Base-by-base conservation (phyloP, 2,888 invertebrate species). In the Leucoma salicis region DNA sequence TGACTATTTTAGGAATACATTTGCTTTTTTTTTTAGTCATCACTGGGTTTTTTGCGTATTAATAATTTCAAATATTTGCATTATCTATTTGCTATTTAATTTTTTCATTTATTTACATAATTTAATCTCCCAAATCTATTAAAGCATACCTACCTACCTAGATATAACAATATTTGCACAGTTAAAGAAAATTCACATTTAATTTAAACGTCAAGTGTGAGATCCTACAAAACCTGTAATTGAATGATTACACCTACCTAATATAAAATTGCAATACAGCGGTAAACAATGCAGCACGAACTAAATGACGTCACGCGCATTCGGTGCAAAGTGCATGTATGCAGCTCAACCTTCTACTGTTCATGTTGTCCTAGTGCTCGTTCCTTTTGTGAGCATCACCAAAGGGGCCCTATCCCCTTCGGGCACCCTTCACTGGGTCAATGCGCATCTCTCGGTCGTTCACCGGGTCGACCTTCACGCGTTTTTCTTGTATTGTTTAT, bases 371-470 rank as follows among this genome's bases (percentile, higher is more conserved):
- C 85, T 89, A 77, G 87, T 90, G 82, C 54, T 70, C 73, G 77
- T 84, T 88, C 89, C 89, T 89, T 89, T 83, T 82, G 79, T 78
- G 66, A 78, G 71, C 75, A 77, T 82, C 84, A 84, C 85, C 76
- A 88, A 88, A 88, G 89, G 79, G 89, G 89, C 88, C 88, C 88
- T 88, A 88, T 83, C 88, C 88, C 85, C 87, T 86, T 86, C 67
- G 73, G 70, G 74, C 82, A 83, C 88, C 87, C 88, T 88, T 88
- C 86, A 84, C 70, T 85, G 84, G 88, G 87, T 86, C 88, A 88
- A 68, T 72, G 78, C 68, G 70, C 81, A 75, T 78, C 69, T 72
- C 60, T 68, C 75, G 85, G 80, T 80, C 83, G 70, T 76, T 83
- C 78, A 78, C 70, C 70, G 70, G 46, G 60, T 57, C 49, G 61